Evolutionary conservation across 2,113 vertebrate species (phyloP).

Genomic region (Amphiprion ocellaris): DNA sequence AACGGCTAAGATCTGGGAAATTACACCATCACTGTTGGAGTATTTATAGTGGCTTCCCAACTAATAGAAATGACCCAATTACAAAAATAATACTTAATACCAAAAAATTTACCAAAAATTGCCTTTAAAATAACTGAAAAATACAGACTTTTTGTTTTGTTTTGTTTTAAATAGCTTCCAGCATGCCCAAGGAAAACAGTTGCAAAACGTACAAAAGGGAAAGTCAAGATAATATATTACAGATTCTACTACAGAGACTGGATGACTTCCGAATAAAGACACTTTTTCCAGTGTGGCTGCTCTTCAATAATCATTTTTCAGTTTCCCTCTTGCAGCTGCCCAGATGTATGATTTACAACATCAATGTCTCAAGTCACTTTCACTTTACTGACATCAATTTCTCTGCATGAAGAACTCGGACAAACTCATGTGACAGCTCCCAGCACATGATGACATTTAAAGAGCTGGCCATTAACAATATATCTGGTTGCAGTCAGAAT

Average conservation of each 20-base stretch:
- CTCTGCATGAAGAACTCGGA: conserved; percentile 60
- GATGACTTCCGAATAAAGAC: neutral
- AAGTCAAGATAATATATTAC: neutral
- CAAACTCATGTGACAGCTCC: conserved; percentile 66
- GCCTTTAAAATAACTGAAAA: too few relatives aligned
- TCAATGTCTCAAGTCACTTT: conserved; percentile 66
- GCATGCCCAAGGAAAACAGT: neutral
- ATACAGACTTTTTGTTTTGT: too few relatives aligned
- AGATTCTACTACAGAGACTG: neutral
- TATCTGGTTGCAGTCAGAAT: conserved; percentile 79
- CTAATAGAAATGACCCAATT: neutral
- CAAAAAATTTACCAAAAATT: too few relatives aligned
- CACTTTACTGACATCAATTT: conserved; percentile 79
- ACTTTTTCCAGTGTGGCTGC: conserved; percentile 60
- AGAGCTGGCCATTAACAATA: conserved; percentile 80
- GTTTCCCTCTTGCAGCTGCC: conserved; percentile 76
- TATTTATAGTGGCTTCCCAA: neutral
- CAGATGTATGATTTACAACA: conserved; percentile 74
- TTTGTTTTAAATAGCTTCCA: too few relatives aligned
- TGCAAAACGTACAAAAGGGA: neutral
- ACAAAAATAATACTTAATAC: neutral
- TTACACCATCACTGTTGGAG: neutral
- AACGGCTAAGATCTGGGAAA: neutral
- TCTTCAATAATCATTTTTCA: conserved; percentile 71
- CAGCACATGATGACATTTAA: conserved; percentile 66